These are phyloP conservation scores for Paralvinella palmiformis DNA, from an alignment of 1,140 invertebrate species.

Conservation along the genomic window DNA sequence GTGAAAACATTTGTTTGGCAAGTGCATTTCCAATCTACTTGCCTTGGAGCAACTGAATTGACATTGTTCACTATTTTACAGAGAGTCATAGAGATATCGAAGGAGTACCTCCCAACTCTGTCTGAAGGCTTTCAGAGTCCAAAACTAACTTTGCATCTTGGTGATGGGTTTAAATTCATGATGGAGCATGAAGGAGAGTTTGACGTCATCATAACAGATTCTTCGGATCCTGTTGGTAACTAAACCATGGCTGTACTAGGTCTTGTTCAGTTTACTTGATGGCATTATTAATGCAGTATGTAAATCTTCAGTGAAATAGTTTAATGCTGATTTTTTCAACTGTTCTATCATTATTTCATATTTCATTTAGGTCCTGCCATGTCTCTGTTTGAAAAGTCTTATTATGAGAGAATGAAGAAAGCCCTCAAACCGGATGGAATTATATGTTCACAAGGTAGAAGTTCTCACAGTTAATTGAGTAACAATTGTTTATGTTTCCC, in stretches of 20 bases:
- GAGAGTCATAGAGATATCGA: slow-evolving; percentile 84
- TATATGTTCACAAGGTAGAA: slow-evolving; percentile 68
- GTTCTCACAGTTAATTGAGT: neutral
- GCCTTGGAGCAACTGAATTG: too few species aligned
- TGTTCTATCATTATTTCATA: neutral
- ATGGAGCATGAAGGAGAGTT: slow-evolving; percentile 77
- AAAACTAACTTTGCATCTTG: slow-evolving; percentile 78
- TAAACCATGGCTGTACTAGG: too few species aligned
- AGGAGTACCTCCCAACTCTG: slow-evolving; percentile 86
- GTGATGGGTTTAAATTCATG: slow-evolving; percentile 94
- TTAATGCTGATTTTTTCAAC: too few species aligned
- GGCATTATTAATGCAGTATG: too few species aligned
- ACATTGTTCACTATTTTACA: slow-evolving; percentile 29
- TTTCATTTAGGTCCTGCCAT: slow-evolving; percentile 57
- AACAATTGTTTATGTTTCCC: neutral
- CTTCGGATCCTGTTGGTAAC: slow-evolving; percentile 85
- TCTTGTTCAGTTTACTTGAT: too few species aligned
- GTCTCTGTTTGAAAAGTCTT: slow-evolving; percentile 68
- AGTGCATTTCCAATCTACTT: too few species aligned
- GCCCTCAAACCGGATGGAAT: slow-evolving; percentile 80
- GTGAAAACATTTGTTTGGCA: too few species aligned
- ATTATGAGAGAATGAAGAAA: slow-evolving; percentile 78
- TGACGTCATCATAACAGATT: slow-evolving; percentile 98
- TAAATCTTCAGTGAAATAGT: too few species aligned
- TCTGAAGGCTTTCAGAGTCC: slow-evolving; percentile 74